Percentiles rank a stretch among this genome's conserved stretches.
phyloP scores from a whole-genome alignment of 2,797 vertebrate species.

The Lindbergichthys nudifrons region DNA sequence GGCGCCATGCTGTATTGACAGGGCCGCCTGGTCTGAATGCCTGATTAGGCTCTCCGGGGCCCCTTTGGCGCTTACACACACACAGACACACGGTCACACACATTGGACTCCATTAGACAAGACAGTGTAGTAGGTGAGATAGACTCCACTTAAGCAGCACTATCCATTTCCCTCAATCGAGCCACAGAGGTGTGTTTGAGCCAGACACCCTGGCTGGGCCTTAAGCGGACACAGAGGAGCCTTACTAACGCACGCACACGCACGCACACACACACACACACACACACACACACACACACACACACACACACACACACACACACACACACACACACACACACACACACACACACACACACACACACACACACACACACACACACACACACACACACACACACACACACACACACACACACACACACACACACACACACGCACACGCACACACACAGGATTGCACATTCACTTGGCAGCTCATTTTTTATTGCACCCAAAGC shows the following conservation, averaged over 20 bases:
- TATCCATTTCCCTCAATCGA: slow-evolving; percentile 85
- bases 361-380: slow-evolving; percentile 38
- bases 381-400: slow-evolving; percentile 19
- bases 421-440: no score
- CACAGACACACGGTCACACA: slow-evolving; percentile 71
- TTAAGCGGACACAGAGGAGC: slow-evolving; percentile 81
- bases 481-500: background rate
- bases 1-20: slow-evolving; percentile 96
- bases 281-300: slow-evolving; percentile 23
- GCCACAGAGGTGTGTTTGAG: slow-evolving; percentile 84
- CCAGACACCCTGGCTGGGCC: slow-evolving; percentile 79
- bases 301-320: background rate
- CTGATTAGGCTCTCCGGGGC: slow-evolving; percentile 95
- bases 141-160: slow-evolving; percentile 87
- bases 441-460: background rate
- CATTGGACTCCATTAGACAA: slow-evolving; percentile 86
- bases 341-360: background rate
- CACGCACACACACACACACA: slow-evolving; percentile 33
- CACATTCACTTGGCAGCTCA: slow-evolving; percentile 1
- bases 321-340: no score
- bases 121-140: slow-evolving; percentile 84
- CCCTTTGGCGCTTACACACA: slow-evolving; percentile 82
- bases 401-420: background rate
- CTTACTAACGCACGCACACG: slow-evolving; percentile 32
- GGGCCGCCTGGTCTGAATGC: slow-evolving; percentile 93